phyloP scores from a whole-genome alignment of 1,140 invertebrate species.

The Drosophila lacertosa region DNA sequence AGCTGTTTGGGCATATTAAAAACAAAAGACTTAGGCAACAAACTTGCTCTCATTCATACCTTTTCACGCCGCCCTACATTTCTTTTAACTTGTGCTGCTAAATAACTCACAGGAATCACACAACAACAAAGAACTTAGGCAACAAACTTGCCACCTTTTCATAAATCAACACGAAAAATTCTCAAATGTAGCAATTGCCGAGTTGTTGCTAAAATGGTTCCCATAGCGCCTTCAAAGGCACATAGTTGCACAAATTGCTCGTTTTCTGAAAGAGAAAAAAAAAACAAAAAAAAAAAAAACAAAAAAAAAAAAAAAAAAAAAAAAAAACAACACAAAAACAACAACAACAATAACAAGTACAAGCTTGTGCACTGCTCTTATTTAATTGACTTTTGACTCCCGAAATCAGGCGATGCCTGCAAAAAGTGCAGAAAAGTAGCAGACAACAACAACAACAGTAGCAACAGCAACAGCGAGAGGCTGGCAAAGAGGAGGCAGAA shows the following conservation, averaged over 20 bases:
- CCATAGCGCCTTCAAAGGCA: conserved; percentile 67
- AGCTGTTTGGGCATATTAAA: not conserved
- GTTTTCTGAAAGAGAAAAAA: conserved; percentile 56
- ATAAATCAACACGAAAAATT: conserved; percentile 67
- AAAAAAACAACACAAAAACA: conserved; percentile 31
- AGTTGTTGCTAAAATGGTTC: conserved; percentile 71
- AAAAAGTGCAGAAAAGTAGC: conserved; percentile 40
- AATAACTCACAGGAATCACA: not conserved
- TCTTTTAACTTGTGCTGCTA: not conserved
- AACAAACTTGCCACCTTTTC: conserved; percentile 54
- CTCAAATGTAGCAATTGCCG: conserved; percentile 33
- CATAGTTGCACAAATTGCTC: conserved; percentile 75
- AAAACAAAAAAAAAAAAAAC: conserved; percentile 25
- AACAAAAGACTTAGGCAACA: conserved; percentile 35
- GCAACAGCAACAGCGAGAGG: conserved; percentile 7
- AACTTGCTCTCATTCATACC: conserved; percentile 22
- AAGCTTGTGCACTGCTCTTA: conserved; percentile 81
- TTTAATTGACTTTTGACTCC: conserved; percentile 84
- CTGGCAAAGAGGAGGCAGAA: not conserved
- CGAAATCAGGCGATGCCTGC: conserved; percentile 54
- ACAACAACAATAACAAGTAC: conserved; percentile 68
- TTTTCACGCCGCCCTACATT: not conserved
- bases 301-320: conserved; percentile 28
- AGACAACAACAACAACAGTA: conserved; percentile 41
- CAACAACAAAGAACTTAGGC: conserved; percentile 30